Percentiles rank a stretch among this genome's conserved stretches.
These are phyloP conservation scores for Drosophila leonis DNA, from an alignment of 2,888 invertebrate genomes.

Conservation along the genomic window DNA sequence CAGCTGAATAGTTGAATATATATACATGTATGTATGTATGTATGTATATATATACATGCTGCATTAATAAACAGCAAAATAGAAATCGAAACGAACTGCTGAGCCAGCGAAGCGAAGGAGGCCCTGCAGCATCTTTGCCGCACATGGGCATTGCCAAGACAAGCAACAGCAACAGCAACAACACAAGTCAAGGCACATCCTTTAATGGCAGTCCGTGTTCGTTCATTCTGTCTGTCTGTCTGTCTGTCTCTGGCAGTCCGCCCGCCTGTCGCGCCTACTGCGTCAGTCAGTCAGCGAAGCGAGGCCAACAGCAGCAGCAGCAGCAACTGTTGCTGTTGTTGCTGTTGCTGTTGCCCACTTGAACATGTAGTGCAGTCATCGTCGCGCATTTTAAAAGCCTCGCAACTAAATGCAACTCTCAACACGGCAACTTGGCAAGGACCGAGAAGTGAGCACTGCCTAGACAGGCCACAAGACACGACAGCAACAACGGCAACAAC, in stretches of 20 bases:
- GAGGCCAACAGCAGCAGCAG: slow-evolving; percentile 37
- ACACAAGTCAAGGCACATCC: slow-evolving; percentile 66
- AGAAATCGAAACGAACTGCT: slow-evolving; percentile 74
- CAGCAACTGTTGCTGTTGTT: slow-evolving; percentile 16
- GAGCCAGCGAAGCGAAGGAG: slow-evolving; percentile 25
- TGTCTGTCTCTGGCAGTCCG: slow-evolving; percentile 13
- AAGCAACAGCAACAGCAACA: slow-evolving; percentile 28
- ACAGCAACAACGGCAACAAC: slow-evolving; percentile 54
- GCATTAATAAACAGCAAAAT: slow-evolving; percentile 76
- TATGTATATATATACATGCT: slow-evolving; percentile 19
- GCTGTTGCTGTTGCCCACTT: slow-evolving; percentile 69
- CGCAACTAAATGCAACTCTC: slow-evolving; percentile 78
- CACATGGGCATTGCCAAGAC: slow-evolving; percentile 65
- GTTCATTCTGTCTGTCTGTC: slow-evolving; percentile 26
- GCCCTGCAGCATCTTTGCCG: slow-evolving; percentile 55
- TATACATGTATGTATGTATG: not conserved
- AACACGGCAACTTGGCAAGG: slow-evolving; percentile 67
- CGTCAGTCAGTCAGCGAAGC: slow-evolving; percentile 61
- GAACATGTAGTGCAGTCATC: slow-evolving; percentile 78
- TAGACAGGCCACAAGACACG: slow-evolving; percentile 66
- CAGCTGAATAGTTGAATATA: slow-evolving; percentile 47
- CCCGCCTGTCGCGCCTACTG: slow-evolving; percentile 61
- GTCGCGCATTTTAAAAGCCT: slow-evolving; percentile 75
- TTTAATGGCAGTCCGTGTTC: slow-evolving; percentile 70
- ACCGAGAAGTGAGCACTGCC: slow-evolving; percentile 58